A percentile compares a stretch with the other conserved stretches of the same genome.
These are phyloP conservation scores for Lampris megalopsis DNA, from an alignment of 2,113 vertebrate genomes.

Conservation along the genomic window DNA sequence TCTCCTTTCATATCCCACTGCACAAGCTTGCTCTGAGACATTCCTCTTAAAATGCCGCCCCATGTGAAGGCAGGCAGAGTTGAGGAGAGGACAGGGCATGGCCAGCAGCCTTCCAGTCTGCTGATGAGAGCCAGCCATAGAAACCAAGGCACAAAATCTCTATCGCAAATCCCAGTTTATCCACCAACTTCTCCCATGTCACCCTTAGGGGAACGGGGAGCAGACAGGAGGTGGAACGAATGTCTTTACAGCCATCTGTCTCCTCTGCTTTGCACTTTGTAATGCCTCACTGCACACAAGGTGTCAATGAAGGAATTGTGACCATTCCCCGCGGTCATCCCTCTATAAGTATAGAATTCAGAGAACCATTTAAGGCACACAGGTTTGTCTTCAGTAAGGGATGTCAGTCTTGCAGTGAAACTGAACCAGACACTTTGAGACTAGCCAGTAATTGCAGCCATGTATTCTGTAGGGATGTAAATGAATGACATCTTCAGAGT, in stretches of 20 bases:
- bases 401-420: background rate
- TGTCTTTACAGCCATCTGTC: slow-evolving; percentile 60
- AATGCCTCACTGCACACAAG: slow-evolving; percentile 29
- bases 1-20: background rate
- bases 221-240: slow-evolving; percentile 24
- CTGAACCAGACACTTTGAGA: background rate
- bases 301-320: background rate
- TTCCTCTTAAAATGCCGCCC: background rate
- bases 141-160: slow-evolving; percentile 20
- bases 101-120: slow-evolving; percentile 10
- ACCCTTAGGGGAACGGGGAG: slow-evolving; percentile 9
- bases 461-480: background rate
- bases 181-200: slow-evolving; percentile 38
- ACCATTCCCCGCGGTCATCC: background rate
- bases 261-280: slow-evolving; percentile 15
- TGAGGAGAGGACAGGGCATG: slow-evolving; percentile 1
- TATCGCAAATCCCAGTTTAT: slow-evolving; percentile 41
- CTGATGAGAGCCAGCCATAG: background rate
- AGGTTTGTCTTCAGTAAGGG: background rate
- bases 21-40: background rate
- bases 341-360: background rate
- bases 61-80: background rate
- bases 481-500: background rate
- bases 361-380: background rate
- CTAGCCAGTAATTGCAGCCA: too few relatives aligned